A percentile compares a stretch with the other conserved stretches of the same genome.
These are phyloP conservation scores for Thomomys bottae DNA, from an alignment of 2,113 vertebrate genomes.

Conservation along the genomic window DNA sequence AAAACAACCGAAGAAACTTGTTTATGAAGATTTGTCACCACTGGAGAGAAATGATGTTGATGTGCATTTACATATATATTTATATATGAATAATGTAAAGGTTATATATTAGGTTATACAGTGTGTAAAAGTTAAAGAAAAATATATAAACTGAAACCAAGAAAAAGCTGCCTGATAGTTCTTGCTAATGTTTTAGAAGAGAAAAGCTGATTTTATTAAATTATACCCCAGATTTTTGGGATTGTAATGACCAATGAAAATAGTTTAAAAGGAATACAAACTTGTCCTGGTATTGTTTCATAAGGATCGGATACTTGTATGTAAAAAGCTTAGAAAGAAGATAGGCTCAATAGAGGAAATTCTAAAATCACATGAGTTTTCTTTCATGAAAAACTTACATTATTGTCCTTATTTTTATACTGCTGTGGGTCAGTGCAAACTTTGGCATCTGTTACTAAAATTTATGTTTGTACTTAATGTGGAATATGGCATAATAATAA, in stretches of 20 bases:
- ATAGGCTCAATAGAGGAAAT: not conserved
- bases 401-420: not conserved
- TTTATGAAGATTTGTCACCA: not conserved
- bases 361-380: constrained; percentile 5
- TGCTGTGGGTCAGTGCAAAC: not conserved
- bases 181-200: constrained; percentile 37
- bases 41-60: not conserved
- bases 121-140: not conserved
- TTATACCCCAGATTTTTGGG: not conserved
- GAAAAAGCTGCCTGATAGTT: not conserved
- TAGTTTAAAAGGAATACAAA: constrained; percentile 9
- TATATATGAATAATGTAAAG: no score
- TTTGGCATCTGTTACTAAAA: not conserved
- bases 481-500: not conserved
- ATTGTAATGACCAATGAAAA: constrained; percentile 14
- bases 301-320: not conserved
- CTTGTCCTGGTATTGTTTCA: not conserved
- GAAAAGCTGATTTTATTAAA: constrained; percentile 35
- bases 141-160: constrained; percentile 21
- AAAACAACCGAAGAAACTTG: not conserved
- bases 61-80: no score
- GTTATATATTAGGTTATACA: no score
- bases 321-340: not conserved
- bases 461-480: not conserved
- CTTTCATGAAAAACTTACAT: constrained; percentile 14